Conservation (phyloP, 2,113 vertebrate species). For the Ceuthmochares aereus region DNA sequence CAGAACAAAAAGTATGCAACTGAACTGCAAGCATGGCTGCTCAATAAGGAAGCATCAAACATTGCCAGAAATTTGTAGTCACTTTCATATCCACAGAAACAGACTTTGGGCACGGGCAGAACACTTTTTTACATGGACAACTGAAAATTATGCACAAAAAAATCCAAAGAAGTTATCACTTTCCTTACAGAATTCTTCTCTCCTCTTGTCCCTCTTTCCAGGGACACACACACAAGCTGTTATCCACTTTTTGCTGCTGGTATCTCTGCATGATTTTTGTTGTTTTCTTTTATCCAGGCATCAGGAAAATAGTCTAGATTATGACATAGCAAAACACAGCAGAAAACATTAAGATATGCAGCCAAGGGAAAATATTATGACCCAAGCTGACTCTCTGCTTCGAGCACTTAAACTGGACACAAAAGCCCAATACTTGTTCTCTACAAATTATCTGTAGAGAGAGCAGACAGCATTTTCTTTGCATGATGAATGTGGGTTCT, state of each 20-base stretch:
- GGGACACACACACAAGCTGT: neutral
- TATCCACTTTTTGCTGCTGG: neutral
- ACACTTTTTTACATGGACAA: neutral
- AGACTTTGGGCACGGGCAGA: neutral
- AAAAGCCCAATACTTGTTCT: neutral
- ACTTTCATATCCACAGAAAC: neutral
- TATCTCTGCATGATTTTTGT: neutral
- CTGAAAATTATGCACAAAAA: neutral
- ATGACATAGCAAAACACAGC: neutral
- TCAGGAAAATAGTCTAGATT: neutral
- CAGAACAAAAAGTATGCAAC: neutral
- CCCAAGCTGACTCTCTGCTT: neutral
- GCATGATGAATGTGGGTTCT: neutral
- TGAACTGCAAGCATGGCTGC: neutral
- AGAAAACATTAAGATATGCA: neutral
- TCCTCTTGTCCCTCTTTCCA: neutral
- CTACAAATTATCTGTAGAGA: neutral
- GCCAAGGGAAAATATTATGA: neutral
- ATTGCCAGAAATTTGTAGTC: neutral
- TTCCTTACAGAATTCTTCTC: neutral
- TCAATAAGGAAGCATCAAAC: neutral
- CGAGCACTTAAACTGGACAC: neutral
- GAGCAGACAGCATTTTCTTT: neutral
- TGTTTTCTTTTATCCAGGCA: neutral
- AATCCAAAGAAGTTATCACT: rapidly evolving